Percentiles rank a stretch among this genome's conserved stretches.
phyloP scores from a whole-genome alignment of 2,888 invertebrate species.

The Nephrotoma guestfalica region DNA sequence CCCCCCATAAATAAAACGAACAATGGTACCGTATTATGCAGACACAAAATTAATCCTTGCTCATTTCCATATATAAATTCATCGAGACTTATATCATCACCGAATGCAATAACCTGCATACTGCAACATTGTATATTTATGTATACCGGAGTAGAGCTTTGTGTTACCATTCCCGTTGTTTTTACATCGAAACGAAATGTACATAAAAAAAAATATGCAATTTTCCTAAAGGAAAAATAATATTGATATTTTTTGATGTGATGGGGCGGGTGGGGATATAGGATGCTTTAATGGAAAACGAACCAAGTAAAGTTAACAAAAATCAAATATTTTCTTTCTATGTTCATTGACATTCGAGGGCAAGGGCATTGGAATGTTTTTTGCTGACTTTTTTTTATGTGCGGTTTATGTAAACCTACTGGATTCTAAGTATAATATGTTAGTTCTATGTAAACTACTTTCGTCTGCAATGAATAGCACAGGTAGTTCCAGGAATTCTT shows the following conservation, averaged over 20 bases:
- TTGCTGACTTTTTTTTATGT: no score
- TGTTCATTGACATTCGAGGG: no score
- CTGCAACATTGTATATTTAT: not conserved
- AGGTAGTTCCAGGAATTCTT: no score
- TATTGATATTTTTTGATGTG: not conserved
- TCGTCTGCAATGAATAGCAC: no score
- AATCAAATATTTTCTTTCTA: no score
- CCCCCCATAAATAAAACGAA: not conserved
- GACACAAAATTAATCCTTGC: not conserved
- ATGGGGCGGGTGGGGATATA: not conserved
- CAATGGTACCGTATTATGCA: not conserved
- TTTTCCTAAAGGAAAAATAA: not conserved
- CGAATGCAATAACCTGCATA: not conserved
- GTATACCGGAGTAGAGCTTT: not conserved
- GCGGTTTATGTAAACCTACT: no score
- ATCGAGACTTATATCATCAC: not conserved
- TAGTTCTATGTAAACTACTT: no score
- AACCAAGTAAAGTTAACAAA: no score
- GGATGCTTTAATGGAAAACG: no score
- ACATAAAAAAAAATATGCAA: not conserved
- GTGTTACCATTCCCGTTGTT: not conserved
- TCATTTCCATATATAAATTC: not conserved
- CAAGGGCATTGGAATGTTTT: no score
- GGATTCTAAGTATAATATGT: no score
- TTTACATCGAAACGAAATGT: not conserved